Evolutionary conservation across 2,888 invertebrate genomes (phyloP).

Genomic region (Lomographa bimaculata): DNA sequence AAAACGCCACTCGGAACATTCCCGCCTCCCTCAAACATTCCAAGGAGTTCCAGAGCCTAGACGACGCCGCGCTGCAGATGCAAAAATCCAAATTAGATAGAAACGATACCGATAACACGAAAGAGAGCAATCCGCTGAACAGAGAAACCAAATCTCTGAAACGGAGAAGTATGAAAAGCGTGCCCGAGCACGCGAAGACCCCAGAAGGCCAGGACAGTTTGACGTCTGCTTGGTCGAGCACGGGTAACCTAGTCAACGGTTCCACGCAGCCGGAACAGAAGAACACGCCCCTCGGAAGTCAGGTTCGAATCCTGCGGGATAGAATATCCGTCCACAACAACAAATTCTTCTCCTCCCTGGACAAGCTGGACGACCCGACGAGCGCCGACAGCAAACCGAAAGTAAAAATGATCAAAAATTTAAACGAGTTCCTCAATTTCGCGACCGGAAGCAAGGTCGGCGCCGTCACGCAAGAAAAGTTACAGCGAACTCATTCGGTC

Average conservation of each 20-base stretch:
- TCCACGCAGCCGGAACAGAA: conserved; percentile 50
- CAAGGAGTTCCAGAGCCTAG: conserved; percentile 87
- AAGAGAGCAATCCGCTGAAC: conserved; percentile 41
- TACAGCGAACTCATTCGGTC: conserved; percentile 63
- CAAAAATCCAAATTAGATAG: conserved; percentile 49
- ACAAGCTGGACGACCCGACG: conserved; percentile 75
- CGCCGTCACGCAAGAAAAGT: conserved; percentile 50
- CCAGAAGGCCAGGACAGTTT: conserved; percentile 42
- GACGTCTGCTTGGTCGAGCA: conserved; percentile 52
- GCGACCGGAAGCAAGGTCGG: conserved; percentile 85
- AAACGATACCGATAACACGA: conserved; percentile 48
- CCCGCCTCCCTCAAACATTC: conserved; percentile 74
- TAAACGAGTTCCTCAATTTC: conserved; percentile 93
- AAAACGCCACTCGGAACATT: conserved; percentile 80
- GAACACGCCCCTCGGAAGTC: conserved; percentile 67
- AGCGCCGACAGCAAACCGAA: conserved; percentile 59
- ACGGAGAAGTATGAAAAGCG: conserved; percentile 64
- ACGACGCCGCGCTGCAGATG: conserved; percentile 81
- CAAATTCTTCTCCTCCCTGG: conserved; percentile 83
- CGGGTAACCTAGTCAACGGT: conserved; percentile 68
- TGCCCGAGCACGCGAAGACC: conserved; percentile 61
- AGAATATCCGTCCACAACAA: conserved; percentile 75
- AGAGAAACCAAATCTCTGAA: conserved; percentile 51
- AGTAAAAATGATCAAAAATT: conserved; percentile 87
- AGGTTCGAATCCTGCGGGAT: conserved; percentile 67